Percentiles rank a stretch among this genome's conserved stretches.
phyloP scores from a whole-genome alignment of 2,113 vertebrate genomes.

The Ctenomys sociabilis region DNA sequence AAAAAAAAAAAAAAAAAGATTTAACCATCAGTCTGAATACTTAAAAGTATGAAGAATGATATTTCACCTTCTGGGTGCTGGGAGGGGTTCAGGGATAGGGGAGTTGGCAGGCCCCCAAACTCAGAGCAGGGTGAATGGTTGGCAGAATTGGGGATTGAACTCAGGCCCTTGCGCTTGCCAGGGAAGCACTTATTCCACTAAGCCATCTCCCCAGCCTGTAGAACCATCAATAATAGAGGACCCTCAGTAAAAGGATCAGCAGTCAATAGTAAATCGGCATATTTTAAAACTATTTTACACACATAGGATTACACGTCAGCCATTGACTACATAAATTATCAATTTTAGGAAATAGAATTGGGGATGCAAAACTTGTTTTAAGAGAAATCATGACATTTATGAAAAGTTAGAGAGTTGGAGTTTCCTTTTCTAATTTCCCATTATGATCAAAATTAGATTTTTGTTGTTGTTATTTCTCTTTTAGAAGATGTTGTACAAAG shows the following conservation, averaged over 20 bases:
- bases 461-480: constrained; percentile 51
- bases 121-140: not conserved
- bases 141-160: too few relatives aligned
- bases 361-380: not conserved
- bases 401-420: constrained; percentile 33
- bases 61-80: not conserved
- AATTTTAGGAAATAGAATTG: not conserved
- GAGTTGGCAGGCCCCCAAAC: not conserved
- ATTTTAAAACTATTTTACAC: not conserved
- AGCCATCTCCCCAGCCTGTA: too few relatives aligned
- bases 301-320: not conserved
- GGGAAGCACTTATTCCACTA: too few relatives aligned
- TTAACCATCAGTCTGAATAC: not conserved
- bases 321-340: not conserved
- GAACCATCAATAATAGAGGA: not conserved
- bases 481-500: constrained; percentile 39
- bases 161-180: too few relatives aligned
- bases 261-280: not conserved
- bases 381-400: constrained; percentile 38
- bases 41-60: not conserved
- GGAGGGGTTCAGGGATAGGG: too few relatives aligned
- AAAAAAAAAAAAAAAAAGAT: too few relatives aligned
- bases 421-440: constrained; percentile 23
- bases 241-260: not conserved
- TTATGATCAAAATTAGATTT: constrained; percentile 58